Evolutionary conservation across 1,140 invertebrate species (phyloP), one percentile per base, ranked within the genome.

Genomic region (Drosophila arizonae): DNA sequence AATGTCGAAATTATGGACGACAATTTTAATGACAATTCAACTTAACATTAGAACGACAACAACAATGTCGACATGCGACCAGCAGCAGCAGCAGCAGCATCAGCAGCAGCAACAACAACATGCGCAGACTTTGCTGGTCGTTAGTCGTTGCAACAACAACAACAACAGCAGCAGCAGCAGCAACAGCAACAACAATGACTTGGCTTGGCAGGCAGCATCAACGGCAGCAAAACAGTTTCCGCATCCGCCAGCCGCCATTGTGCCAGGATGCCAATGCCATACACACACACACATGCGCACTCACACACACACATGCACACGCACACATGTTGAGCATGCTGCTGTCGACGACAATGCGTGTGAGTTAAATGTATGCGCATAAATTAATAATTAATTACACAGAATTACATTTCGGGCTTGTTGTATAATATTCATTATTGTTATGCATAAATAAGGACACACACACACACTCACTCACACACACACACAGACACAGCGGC

Each of bases 301-400:
- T n/a, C n/a, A n/a, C n/a, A n/a, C n/a, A 33, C 30, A 61, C 11
- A 50, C 30, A 24, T 24, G 9, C 26, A 69, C 28, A 56, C 26
- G 64, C 28, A 56, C 41, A 51, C 21, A 54, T 58, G 48, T 45
- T 15, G 33, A 46, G 36, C 65, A 61, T 77, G 70, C 54, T 73
- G 60, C 76, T 86, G 82, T 86, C 82, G 82, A 88, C 79, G 76
- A 90, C 80, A 90, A 90, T 90, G 89, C 80, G 84, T 90, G 88
- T 82, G 88, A 86, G 76, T 90, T 89, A 89, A 90, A 90, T 90
- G 89, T 90, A 90, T 90, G 89, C 89, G 89, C 89, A 90, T 90
- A 90, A 90, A 90, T 90, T 90, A 90, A 90, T 90, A 90, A 90
- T 90, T 90, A 90, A 90, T 90, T 90, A 90, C 89, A 90, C 81